Base-by-base conservation (phyloP, 2,113 vertebrate species). In the Tupaia tana region DNA sequence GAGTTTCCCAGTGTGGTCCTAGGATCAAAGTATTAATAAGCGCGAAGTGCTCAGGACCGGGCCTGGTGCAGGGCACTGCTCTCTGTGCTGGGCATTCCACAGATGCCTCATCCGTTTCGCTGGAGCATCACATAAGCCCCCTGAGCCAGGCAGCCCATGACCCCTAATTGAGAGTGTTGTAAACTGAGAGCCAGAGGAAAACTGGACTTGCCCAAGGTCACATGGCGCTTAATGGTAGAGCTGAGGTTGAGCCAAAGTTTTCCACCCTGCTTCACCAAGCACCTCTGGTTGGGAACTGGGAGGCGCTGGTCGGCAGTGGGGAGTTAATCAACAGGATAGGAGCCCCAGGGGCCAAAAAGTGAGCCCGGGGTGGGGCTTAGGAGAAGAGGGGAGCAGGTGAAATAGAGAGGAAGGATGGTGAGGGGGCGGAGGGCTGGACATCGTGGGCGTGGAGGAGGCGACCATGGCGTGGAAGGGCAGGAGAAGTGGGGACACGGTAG, bases 121-220 rank as follows among this genome's bases (percentile, higher is more conserved):
- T 69, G 58, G 59, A 92, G 58, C 54, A 12, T 93, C 67, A 20
- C 4, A 3, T 12, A 58, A 89, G 31, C 29, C 34, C 61, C 54
- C 71, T 34, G n/a, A 67, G 22, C 8, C 86, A 52, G 91, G 82
- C 63, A 73, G 59, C 58, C 18, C 22, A 52, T 84, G 77, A 59
- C 75, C 29, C 52, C 74, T 90, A 9, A 54, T 82, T 86, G 80
- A 64, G 90, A 87, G 43, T 93, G 81, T 81, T 69, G 31, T 95
- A 64, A 43, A 64, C 3, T 18, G 69, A 90, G 70, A 59, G 19
- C 69, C n/a, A 63, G 58, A 75, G 34, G 61, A 67, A 70, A 63
- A 27, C 20, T 52, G 92, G 92, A 87, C 88, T 96, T 77, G n/a
- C 56, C 52, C 69, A 89, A 95, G 79, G 93, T 90, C 82, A 79